These are phyloP conservation scores for Montipora capitata DNA, from an alignment of 92 coral and sea anemone species.

Conservation along the genomic window DNA sequence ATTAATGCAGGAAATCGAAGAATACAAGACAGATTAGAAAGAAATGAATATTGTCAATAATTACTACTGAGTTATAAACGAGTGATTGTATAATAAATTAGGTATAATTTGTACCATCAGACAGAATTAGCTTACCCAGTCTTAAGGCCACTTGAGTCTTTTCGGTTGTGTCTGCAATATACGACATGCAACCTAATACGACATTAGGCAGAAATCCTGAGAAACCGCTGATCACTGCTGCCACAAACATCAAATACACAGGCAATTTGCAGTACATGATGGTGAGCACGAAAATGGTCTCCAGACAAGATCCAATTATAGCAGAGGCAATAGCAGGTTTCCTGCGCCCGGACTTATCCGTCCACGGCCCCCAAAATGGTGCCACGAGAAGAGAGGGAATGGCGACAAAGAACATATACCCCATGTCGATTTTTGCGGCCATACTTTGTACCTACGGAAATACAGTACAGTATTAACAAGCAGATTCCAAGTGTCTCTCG, in stretches of 20 bases:
- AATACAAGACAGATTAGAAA: no score
- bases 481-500: no score
- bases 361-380: slow-evolving; percentile 84
- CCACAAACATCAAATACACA: slow-evolving; percentile 73
- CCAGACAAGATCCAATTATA: slow-evolving; percentile 65
- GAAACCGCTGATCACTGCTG: slow-evolving; percentile 73
- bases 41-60: no score
- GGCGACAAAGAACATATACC: slow-evolving; percentile 58
- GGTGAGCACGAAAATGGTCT: slow-evolving; percentile 53
- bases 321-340: slow-evolving; percentile 74
- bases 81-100: no score
- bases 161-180: slow-evolving; percentile 86
- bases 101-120: neutral
- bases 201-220: slow-evolving; percentile 83
- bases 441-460: slow-evolving; percentile 77
- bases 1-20: no score
- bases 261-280: slow-evolving; percentile 85
- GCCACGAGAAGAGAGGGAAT: slow-evolving; percentile 77
- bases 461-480: neutral
- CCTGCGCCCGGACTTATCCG: slow-evolving; percentile 76
- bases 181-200: slow-evolving; percentile 77
- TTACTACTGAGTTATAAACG: no score
- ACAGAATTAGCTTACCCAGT: slow-evolving; percentile 47
- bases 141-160: slow-evolving; percentile 61
- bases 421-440: slow-evolving; percentile 71